Base-by-base conservation (phyloP, 2,888 invertebrate species). In the Phortica magna region DNA sequence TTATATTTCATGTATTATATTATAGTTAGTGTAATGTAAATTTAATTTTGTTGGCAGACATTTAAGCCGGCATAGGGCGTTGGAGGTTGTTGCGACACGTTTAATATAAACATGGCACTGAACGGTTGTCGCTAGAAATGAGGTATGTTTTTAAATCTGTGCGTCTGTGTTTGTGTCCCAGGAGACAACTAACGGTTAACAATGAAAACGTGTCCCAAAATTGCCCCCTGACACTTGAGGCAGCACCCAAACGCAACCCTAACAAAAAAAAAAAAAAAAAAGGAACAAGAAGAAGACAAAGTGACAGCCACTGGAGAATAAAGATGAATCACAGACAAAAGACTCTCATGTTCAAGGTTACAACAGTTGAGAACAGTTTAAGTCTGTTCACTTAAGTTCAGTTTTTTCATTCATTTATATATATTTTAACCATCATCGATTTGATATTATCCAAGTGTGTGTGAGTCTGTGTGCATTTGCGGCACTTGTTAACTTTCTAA, bases 401-500 rank as follows among this genome's bases (percentile, higher is more conserved):
- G 48, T 48, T 6, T 9, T 2, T 48, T 48, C 48, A 48, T 48
- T 48, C 48, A 48, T 9, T 48, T 6, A 9, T 12, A 14, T 48
- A 48, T 14, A 48, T 48, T 14, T 31, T 31, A 31, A 19, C 7
- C 67, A 42, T 67, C 67, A 67, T 17, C 67, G 67, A 9, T 67
- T 67, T 67, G n/a, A 67, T 67, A 42, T 41, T 67, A 41, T 67
- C 14, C 19, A 42, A 41, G 42, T 9, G 10, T 48, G 48, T 48
- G 31, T 65, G 55, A 12, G 59, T 17, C 64, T 65, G 64, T 53
- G 9, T 22, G 19, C 17, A 57, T 59, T 41, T n/a, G 43, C 55
- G 74, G 65, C 74, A 72, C 73, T 72, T 61, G 73, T 73, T 75
- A 74, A 80, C 79, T 79, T 80, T 79, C 79, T 79, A 83, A 85